Base-by-base conservation (phyloP, 2,888 invertebrate genomes). In the Mayetiola destructor region DNA sequence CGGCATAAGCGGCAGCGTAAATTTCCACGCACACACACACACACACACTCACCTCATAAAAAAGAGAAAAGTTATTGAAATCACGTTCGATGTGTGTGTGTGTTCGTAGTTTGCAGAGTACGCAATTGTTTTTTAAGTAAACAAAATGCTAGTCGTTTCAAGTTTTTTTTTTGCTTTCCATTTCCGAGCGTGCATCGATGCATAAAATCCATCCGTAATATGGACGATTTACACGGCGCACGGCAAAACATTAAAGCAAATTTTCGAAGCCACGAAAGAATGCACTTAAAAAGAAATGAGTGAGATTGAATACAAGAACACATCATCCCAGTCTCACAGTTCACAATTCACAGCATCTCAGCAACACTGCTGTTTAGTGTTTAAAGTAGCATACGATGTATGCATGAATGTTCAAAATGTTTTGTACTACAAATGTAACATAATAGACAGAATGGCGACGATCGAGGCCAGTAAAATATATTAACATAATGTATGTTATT, bases 361-460 rank as follows among this genome's bases (percentile, higher is more conserved):
- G n/a, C n/a, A n/a, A n/a, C n/a, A n/a, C n/a, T n/a, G n/a, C n/a
- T n/a, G n/a, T n/a, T n/a, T n/a, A n/a, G n/a, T n/a, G n/a, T n/a
- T n/a, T n/a, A n/a, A n/a, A n/a, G n/a, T n/a, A n/a, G n/a, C n/a
- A n/a, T n/a, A n/a, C n/a, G n/a, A n/a, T n/a, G n/a, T n/a, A n/a
- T n/a, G n/a, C n/a, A n/a, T n/a, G n/a, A n/a, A 27, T 27, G 27
- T 48, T 23, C 48, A 48, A 48, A 48, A n/a, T 27, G 27, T 12
- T 23, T 21, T 39, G 42, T 42, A 27, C 27, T 48, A 20, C 48
- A 48, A 48, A 27, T 48, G 48, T 48, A 48, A 48, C 27, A 16
- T n/a, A 48, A 48, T 48, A 48, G 48, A 48, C 48, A 48, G n/a
- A n/a, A 16, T 16, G 48, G 48, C 48, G 48, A 48, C 48, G 48